Base-by-base conservation (phyloP, 2,797 vertebrate species). In the Anguilla pacifica region DNA sequence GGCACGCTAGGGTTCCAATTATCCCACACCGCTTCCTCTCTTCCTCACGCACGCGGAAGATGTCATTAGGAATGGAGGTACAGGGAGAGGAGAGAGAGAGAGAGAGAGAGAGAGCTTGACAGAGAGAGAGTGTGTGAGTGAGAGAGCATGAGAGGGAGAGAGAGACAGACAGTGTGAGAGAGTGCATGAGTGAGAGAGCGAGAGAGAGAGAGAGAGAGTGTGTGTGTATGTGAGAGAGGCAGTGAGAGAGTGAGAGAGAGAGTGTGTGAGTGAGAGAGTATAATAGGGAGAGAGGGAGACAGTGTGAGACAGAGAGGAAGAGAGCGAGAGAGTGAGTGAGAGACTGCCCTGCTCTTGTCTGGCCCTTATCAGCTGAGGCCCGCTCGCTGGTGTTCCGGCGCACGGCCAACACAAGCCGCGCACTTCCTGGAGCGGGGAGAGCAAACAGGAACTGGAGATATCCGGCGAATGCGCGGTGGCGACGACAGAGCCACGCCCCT, bases 111-210 rank as follows among this genome's bases (percentile, higher is more conserved):
- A n/a, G n/a, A n/a, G n/a, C n/a, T n/a, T n/a, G n/a, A n/a, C n/a
- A n/a, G n/a, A n/a, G n/a, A n/a, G 35, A 79, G 13, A 46, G 35
- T 6, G 31, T 31, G 31, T 31, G 74, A 79, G 15, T 11, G 31
- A 13, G 28, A 9, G 70, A 57, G 88, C 79, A n/a, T n/a, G n/a
- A n/a, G n/a, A n/a, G n/a, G n/a, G n/a, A n/a, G 86, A 64, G 6
- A n/a, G 83, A 83, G 86, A 2, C 9, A 84, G 61, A 81, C 86
- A 85, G 86, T 1, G 11, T 31, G 31, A 39, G 28, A 57, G 19
- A 53, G 17, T 22, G n/a, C n/a, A 31, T 57, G 15, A 46, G 6
- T 25, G 19, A 61, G 31, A 17, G 17, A 82, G 74, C 64, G 67
- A 35, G 70, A 57, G 28, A 77, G 5, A 67, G 61, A 39, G 53